A percentile compares a stretch with the other conserved stretches of the same genome.
phyloP scores from a whole-genome alignment of 2,113 vertebrate species.

The Perca schrenkii region DNA sequence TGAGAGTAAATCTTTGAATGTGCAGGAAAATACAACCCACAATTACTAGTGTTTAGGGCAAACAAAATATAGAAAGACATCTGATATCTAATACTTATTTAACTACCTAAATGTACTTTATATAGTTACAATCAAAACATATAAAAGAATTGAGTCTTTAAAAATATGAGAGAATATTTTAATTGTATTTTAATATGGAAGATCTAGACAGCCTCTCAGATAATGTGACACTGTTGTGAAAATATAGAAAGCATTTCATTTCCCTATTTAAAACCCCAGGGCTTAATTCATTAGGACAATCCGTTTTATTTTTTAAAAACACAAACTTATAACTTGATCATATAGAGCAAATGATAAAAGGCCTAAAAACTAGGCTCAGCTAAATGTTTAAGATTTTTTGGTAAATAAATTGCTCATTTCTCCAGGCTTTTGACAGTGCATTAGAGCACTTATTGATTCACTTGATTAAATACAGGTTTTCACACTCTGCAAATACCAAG shows the following conservation, averaged over 20 bases:
- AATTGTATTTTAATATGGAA: not conserved
- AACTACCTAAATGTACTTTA: not conserved
- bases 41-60: not conserved
- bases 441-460: constrained; percentile 82
- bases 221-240: not conserved
- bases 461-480: constrained; percentile 86
- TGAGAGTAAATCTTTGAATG: not conserved
- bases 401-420: constrained; percentile 78
- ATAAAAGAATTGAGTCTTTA: not conserved
- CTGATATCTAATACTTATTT: not conserved
- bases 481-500: constrained; percentile 82
- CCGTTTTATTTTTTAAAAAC: constrained; percentile 19
- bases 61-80: not conserved
- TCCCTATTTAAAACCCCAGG: not conserved
- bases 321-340: constrained; percentile 33
- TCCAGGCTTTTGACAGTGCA: constrained; percentile 74
- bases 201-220: not conserved
- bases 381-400: constrained; percentile 64
- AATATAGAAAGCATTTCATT: constrained; percentile 3
- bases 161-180: not conserved
- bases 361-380: constrained; percentile 50
- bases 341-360: constrained; percentile 37
- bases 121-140: not conserved
- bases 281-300: constrained; percentile 11
- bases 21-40: not conserved